Conservation (phyloP, 1,140 invertebrate species). For the Euura saliciscinereae region DNA sequence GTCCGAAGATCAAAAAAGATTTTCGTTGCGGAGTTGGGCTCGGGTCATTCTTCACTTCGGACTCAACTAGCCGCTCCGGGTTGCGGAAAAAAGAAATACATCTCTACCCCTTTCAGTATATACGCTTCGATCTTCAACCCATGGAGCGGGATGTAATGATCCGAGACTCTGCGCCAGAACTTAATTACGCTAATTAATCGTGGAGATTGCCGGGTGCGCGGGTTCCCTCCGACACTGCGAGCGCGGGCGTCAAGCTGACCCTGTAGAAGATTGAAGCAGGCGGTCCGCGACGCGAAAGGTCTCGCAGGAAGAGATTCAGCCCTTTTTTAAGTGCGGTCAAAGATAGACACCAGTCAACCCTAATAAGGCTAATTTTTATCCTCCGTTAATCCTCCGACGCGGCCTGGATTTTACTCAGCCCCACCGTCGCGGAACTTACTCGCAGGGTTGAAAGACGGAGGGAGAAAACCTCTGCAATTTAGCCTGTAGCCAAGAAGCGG, state of each 20-base stretch:
- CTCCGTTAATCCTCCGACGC: background rate
- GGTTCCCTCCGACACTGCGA: background rate
- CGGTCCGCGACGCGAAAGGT: background rate
- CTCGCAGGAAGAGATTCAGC: background rate
- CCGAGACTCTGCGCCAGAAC: background rate
- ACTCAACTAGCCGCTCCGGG: background rate
- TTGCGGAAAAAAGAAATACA: background rate
- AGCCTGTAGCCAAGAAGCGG: background rate
- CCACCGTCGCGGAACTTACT: background rate
- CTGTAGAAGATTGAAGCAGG: too few relatives aligned
- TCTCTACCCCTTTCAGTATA: background rate
- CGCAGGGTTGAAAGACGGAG: background rate
- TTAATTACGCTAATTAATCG: background rate
- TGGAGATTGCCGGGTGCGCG: too few relatives aligned
- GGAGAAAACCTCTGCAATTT: background rate
- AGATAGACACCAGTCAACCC: background rate
- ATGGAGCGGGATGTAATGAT: background rate
- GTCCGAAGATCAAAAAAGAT: background rate
- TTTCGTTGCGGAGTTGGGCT: background rate
- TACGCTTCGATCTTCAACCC: background rate
- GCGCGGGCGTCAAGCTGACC: background rate
- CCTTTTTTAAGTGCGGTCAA: background rate
- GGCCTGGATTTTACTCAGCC: background rate
- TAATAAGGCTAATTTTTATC: background rate
- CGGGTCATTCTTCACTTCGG: background rate